Evolutionary conservation across 2,888 invertebrate species (phyloP).

Genomic region (Cordilura impudica): DNA sequence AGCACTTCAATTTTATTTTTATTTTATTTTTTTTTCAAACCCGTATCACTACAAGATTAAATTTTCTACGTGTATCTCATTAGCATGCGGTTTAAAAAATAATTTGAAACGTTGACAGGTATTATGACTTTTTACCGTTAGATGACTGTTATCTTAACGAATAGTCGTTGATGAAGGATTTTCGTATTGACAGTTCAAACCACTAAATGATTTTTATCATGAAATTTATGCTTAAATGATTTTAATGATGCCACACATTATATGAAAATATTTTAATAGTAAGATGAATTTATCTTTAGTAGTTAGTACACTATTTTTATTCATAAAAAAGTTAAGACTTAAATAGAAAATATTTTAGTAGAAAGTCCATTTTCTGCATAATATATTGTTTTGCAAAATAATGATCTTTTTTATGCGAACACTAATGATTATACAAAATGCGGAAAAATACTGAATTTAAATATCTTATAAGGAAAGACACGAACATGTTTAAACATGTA

Average conservation of each 20-base stretch:
- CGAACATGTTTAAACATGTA: no score
- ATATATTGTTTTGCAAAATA: no score
- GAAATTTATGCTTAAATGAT: conserved; percentile 50
- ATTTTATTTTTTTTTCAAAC: background rate
- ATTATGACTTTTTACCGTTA: conserved; percentile 56
- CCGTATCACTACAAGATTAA: background rate
- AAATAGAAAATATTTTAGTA: no score
- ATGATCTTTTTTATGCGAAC: no score
- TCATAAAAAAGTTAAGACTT: no score
- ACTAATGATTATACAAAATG: no score
- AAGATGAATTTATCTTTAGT: conserved; percentile 13
- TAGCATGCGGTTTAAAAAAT: conserved; percentile 27
- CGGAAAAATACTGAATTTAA: no score
- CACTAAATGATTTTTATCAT: conserved; percentile 54
- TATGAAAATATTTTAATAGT: background rate
- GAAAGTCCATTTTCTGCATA: no score
- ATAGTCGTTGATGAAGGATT: conserved; percentile 42
- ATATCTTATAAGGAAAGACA: no score
- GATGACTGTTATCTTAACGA: conserved; percentile 15
- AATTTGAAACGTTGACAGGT: conserved; percentile 42
- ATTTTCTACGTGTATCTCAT: conserved; percentile 35
- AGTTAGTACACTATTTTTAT: no score
- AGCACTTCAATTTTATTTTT: background rate
- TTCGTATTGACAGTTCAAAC: conserved; percentile 50
- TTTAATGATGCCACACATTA: conserved; percentile 44